Evolutionary conservation across 2,113 vertebrate species (phyloP), one percentile per base, ranked within the genome.

Genomic region (Heloderma charlesbogerti): DNA sequence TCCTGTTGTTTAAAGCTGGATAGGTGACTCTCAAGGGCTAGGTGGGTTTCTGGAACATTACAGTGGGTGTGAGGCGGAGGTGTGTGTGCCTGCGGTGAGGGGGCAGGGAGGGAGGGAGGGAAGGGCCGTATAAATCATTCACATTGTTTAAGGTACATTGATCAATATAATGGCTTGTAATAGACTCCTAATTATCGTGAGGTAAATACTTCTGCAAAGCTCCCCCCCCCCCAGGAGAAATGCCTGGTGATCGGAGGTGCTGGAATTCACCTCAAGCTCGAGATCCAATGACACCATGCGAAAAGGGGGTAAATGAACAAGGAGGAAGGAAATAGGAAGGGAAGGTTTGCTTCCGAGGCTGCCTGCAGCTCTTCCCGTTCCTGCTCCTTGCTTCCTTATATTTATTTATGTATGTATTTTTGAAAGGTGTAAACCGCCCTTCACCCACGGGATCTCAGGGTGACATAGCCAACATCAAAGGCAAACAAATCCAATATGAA

Each of bases 91-190:
- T 67, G 22, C 18, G 67, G 69, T 12, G 48, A 6, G 51, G 71
- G 27, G 78, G n/a, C n/a, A n/a, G n/a, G n/a, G 7, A 51, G 27
- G 54, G 7, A 78, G 37, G 8, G 13, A 20, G 31, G 45, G 69
- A 3, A 4, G 54, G 43, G 18, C 96, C 97, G 96, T 98, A 99
- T 98, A 99, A 99, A 99, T 99, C 98, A 99, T 97, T 97, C 98
- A 94, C 97, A 98, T 99, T 99, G 98, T 99, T 99, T 99, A 99
- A 99, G 98, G 98, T 98, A 99, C 99, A 99, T 99, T 99, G 98
- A 99, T 99, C 99, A 98, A 98, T 99, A 98, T 99, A 99, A 99
- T 99, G 98, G 98, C 98, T 98, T 98, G 98, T 99, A 99, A 99
- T 99, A 98, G 98, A 98, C 95, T 98, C 98, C 98, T 99, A 99